Evolutionary conservation across 2,888 invertebrate species (phyloP).

Genomic region (Carpatolechia fugitivella): DNA sequence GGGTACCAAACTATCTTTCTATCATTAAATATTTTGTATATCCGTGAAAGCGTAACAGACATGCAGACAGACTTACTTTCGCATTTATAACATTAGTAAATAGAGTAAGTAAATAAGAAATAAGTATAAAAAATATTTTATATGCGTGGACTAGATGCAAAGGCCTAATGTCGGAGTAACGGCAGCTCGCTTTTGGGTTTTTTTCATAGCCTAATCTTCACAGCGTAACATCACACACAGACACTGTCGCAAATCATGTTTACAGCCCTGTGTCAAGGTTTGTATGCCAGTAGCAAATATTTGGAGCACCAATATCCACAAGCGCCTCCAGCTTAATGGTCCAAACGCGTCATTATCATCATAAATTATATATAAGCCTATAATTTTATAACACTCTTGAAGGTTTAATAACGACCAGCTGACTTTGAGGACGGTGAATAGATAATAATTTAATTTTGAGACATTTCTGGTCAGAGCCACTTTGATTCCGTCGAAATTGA

Average conservation of each 20-base stretch:
- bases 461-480: neutral
- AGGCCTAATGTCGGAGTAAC: too few relatives aligned
- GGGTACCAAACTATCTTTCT: too few relatives aligned
- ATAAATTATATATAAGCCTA: constrained; percentile 1
- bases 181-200: too few relatives aligned
- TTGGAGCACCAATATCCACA: constrained; percentile 35
- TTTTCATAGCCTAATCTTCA: too few relatives aligned
- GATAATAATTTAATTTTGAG: neutral
- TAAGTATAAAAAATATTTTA: too few relatives aligned
- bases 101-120: too few relatives aligned
- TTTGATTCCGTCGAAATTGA: neutral
- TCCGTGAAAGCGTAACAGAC: too few relatives aligned
- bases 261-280: constrained; percentile 48
- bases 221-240: neutral
- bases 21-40: too few relatives aligned
- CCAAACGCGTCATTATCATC: constrained; percentile 14
- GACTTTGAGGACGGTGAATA: neutral
- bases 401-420: neutral
- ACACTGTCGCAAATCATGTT: constrained; percentile 41
- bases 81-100: too few relatives aligned
- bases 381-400: neutral
- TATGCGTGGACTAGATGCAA: too few relatives aligned
- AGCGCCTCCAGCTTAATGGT: constrained; percentile 23
- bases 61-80: too few relatives aligned
- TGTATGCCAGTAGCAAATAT: constrained; percentile 47